Percentiles rank a stretch among this genome's conserved stretches.
phyloP scores from a whole-genome alignment of 2,888 invertebrate genomes.

The Drosophila pegasa region DNA sequence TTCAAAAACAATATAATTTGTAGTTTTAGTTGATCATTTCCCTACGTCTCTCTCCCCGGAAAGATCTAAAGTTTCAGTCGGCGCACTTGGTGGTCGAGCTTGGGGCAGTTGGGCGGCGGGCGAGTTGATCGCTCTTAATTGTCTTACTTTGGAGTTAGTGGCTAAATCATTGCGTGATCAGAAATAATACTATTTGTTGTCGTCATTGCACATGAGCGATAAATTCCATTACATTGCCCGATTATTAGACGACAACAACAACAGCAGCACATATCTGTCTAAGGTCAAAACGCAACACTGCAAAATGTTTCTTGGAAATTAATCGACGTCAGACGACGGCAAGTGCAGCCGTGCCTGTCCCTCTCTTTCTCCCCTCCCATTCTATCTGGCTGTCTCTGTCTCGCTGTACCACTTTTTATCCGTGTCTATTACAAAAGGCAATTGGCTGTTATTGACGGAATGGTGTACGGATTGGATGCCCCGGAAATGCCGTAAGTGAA shows the following conservation, averaged over 20 bases:
- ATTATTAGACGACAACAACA: slow-evolving; percentile 34
- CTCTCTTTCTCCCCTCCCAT: too few relatives aligned
- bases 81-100: not conserved
- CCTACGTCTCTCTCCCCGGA: too few relatives aligned
- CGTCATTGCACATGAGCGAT: slow-evolving; percentile 41
- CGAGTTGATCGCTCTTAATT: not conserved
- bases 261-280: slow-evolving; percentile 37
- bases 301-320: slow-evolving; percentile 56
- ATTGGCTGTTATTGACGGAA: slow-evolving; percentile 23
- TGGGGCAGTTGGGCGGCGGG: not conserved
- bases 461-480: slow-evolving; percentile 20
- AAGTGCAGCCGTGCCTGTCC: not conserved
- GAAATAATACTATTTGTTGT: slow-evolving; percentile 24
- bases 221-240: slow-evolving; percentile 45
- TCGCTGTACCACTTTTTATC: slow-evolving; percentile 1
- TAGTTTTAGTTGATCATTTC: not conserved
- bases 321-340: slow-evolving; percentile 24
- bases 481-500: slow-evolving; percentile 44
- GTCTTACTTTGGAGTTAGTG: slow-evolving; percentile 1
- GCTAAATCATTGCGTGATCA: slow-evolving; percentile 27
- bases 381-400: too few relatives aligned
- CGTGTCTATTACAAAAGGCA: slow-evolving; percentile 23
- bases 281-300: slow-evolving; percentile 46
- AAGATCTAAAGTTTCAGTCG: too few relatives aligned
- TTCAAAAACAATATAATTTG: not conserved